Evolutionary conservation across 2,888 invertebrate genomes (phyloP).

Genomic region (Athalia rosae): DNA sequence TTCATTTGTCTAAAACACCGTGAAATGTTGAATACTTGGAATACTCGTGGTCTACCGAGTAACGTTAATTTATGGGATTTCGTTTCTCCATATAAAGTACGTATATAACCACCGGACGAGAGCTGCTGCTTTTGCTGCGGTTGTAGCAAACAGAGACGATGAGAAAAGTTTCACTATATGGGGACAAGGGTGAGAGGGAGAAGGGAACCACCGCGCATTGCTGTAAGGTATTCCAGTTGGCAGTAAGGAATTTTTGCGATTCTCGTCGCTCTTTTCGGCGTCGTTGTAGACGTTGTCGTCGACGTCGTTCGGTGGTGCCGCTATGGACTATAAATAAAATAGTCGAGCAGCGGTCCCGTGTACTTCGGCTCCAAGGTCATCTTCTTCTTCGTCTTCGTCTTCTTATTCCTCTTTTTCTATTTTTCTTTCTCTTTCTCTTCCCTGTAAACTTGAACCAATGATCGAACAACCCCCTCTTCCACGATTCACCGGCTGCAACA

Average conservation of each 20-base stretch:
- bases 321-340: slow-evolving; percentile 45
- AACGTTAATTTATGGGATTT: slow-evolving; percentile 43
- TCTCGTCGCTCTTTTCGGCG: slow-evolving; percentile 60
- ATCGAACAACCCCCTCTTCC: not conserved
- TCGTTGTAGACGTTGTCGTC: slow-evolving; percentile 51
- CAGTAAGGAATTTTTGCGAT: slow-evolving; percentile 65
- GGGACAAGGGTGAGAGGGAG: not conserved
- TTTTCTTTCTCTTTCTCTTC: not conserved
- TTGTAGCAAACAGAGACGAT: not conserved
- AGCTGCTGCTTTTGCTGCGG: too few relatives aligned
- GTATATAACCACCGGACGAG: too few relatives aligned
- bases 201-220: slow-evolving; percentile 17
- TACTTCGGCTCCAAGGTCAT: slow-evolving; percentile 36
- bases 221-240: slow-evolving; percentile 43
- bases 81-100: slow-evolving; percentile 21
- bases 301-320: slow-evolving; percentile 8
- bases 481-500: too few relatives aligned
- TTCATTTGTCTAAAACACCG: slow-evolving; percentile 40
- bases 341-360: slow-evolving; percentile 35
- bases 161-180: not conserved
- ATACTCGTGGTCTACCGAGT: slow-evolving; percentile 29
- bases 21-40: slow-evolving; percentile 36
- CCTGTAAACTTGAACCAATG: not conserved
- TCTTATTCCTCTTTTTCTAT: not conserved
- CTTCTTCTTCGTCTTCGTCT: too few relatives aligned